Base-by-base conservation (phyloP, 2,113 vertebrate genomes). In the Myocastor coypus region DNA sequence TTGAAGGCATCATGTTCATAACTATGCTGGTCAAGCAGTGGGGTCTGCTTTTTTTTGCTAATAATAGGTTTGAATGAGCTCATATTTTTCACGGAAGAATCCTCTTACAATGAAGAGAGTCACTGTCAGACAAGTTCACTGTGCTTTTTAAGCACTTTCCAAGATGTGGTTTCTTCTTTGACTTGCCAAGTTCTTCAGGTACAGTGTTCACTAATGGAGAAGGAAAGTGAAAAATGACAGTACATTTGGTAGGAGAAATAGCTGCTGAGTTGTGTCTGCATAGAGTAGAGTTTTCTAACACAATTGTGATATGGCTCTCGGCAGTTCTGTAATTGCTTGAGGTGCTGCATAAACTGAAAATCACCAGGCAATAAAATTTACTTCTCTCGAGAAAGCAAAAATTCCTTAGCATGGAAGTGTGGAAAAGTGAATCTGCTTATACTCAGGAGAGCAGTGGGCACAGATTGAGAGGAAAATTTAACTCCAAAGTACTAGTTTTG, bases 311-410 rank as follows among this genome's bases (percentile, higher is more conserved):
- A 64, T 3, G 59, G 64, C 75, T 91, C 40, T 22, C 17, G 69
- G 59, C 59, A 30, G 66, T 77, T 30, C 52, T 78, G 19, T 82
- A 87, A 92, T 77, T 91, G 80, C 92, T 83, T 61, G 3, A 77
- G 55, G n/a, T 85, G 78, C 61, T 50, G 59, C 34, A 50, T 7
- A 92, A 57, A 94, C 92, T 61, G 88, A 91, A 69, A 91, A 82
- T 78, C 83, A 63, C 34, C 11, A 89, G 78, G 73, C 66, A 69
- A 34, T 78, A 34, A 73, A 16, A 87, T 64, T 83, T 73, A 22
- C 61, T 37, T 40, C 52, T 93, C 61, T 78, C n/a, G 22, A 57
- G 77, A 87, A 93, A 46, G 82, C 77, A 85, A 50, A 85, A 40
- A 32, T 66, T 73, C 55, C 57, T 75, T 83, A 81, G 14, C 82